Conservation (phyloP, 2,888 invertebrate species). For the Aelia acuminata region DNA sequence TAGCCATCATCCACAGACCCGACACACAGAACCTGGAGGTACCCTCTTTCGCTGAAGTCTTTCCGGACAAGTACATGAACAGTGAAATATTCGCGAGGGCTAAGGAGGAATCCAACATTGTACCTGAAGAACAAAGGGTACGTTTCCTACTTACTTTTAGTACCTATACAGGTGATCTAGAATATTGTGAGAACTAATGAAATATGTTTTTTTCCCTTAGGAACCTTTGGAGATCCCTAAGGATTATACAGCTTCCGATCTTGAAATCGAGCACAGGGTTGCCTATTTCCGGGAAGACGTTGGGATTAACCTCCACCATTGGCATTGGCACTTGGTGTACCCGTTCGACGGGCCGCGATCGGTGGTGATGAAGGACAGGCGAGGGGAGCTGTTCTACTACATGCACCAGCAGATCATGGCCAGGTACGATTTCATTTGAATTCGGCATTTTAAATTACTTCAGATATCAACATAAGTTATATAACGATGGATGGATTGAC, state of each 20-base stretch:
- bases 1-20: slow-evolving; percentile 80
- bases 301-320: slow-evolving; percentile 89
- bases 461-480: not conserved
- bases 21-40: slow-evolving; percentile 80
- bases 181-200: too few relatives aligned
- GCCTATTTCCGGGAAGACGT: slow-evolving; percentile 90
- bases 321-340: slow-evolving; percentile 94
- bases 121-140: slow-evolving; percentile 69
- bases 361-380: slow-evolving; percentile 81
- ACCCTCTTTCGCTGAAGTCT: slow-evolving; percentile 82
- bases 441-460: not conserved
- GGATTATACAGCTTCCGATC: slow-evolving; percentile 82
- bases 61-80: slow-evolving; percentile 88
- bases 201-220: slow-evolving; percentile 68
- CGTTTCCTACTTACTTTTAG: not conserved
- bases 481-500: not conserved
- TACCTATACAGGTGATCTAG: too few relatives aligned
- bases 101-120: slow-evolving; percentile 76
- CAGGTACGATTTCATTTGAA: slow-evolving; percentile 69
- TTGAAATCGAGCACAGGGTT: slow-evolving; percentile 83
- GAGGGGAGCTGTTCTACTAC: slow-evolving; percentile 85
- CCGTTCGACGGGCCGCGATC: slow-evolving; percentile 78
- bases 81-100: slow-evolving; percentile 80
- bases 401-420: slow-evolving; percentile 83
- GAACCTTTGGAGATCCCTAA: slow-evolving; percentile 78